phyloP scores from a whole-genome alignment of 1,140 invertebrate genomes.

The Episyrphus balteatus region DNA sequence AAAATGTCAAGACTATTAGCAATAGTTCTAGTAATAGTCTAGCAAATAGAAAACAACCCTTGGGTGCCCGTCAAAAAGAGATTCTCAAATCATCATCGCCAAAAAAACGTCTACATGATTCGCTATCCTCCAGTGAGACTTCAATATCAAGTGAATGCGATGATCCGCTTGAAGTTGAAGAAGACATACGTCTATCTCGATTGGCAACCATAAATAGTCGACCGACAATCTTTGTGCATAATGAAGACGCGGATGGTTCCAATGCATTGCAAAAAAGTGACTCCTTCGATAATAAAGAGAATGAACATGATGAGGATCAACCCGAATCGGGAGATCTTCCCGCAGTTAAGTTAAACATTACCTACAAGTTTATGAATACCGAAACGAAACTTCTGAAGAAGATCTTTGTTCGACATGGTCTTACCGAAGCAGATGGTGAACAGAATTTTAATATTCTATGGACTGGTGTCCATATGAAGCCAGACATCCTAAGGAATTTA shows the following conservation, averaged over 20 bases:
- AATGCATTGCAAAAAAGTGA: background rate
- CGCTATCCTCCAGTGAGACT: constrained; percentile 27
- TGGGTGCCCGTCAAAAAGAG: background rate
- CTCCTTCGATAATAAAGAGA: constrained; percentile 9
- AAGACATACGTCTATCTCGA: constrained; percentile 6
- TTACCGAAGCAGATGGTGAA: constrained; percentile 50
- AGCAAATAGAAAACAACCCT: too few species aligned
- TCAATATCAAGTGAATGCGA: constrained; percentile 29
- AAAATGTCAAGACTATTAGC: background rate
- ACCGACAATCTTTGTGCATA: background rate
- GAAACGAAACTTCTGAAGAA: constrained; percentile 66
- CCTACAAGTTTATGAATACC: constrained; percentile 68
- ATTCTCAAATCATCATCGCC: background rate
- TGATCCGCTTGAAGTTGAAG: constrained; percentile 15
- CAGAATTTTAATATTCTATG: constrained; percentile 79
- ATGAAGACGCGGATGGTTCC: background rate
- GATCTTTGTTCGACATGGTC: constrained; percentile 60
- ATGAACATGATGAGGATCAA: constrained; percentile 24
- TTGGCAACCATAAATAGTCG: background rate
- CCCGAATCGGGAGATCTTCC: constrained; percentile 45
- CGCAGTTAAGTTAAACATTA: constrained; percentile 60
- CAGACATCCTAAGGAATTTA: constrained; percentile 68
- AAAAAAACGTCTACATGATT: constrained; percentile 8
- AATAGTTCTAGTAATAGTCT: background rate
- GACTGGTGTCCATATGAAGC: constrained; percentile 85